Evolutionary conservation across 2,113 vertebrate genomes (phyloP), one percentile per base, ranked within the genome.

Genomic region (Butastur rufipennis): DNA sequence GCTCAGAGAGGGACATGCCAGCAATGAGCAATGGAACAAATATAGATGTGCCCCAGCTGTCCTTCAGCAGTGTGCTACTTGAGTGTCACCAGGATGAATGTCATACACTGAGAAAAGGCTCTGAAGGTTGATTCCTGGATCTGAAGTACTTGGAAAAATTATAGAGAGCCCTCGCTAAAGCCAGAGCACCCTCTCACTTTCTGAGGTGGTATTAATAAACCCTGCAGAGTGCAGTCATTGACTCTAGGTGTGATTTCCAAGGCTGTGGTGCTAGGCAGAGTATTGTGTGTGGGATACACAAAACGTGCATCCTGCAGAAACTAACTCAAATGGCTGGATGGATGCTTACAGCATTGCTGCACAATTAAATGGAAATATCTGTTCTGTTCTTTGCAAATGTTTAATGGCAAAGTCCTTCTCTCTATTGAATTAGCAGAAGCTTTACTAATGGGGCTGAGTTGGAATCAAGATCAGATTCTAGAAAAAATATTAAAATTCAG

Each of bases 11-110:
- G 96, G 80, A 95, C 94, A 84, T 94, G 97, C 74, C 78, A 96
- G 94, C 95, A 79, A 22, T 97, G 96, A 97, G 97, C 84, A 91
- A 95, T 97, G 94, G 56, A 97, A 98, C 98, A 98, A 98, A 99
- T 99, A 99, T 99, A 99, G 98, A 97, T n/a, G 61, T 84, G 86
- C 68, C 72, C 72, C 2, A 1, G 97, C 96, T 90, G 95, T 63
- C 96, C 93, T 96, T 96, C 63, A 82, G 58, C 88, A 92, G 84
- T 31, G 38, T 42, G 82, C 79, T 90, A 81, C 98, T 98, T 98
- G 98, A 96, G 97, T 96, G 94, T 96, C 97, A 97, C 70, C 70
- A 63, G 75, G 62, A 78, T 90, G 82, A 95, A 93, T 81, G 94
- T 96, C 97, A 98, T n/a, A 42, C 85, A 34, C 71, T 9, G 22